Percentiles rank a stretch among this genome's conserved stretches.
Evolutionary conservation across 2,888 invertebrate species (phyloP).

Genomic region (Drosophila cyrtoloma): DNA sequence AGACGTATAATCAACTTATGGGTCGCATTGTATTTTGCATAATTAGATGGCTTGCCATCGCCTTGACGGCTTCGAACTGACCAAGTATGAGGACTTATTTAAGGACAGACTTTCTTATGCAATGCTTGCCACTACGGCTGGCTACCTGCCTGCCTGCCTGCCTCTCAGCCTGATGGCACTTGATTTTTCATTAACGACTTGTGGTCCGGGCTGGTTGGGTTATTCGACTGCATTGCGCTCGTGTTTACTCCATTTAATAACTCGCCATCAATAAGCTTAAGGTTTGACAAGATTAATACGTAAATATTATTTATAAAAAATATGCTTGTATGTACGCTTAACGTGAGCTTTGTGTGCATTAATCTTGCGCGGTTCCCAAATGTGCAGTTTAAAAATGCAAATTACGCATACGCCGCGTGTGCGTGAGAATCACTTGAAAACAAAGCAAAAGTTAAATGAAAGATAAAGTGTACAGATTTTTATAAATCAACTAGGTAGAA

Average conservation of each 20-base stretch:
- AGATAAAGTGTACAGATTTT: background rate
- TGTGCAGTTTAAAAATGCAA: constrained; percentile 39
- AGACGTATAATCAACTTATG: constrained; percentile 79
- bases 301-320: constrained; percentile 30
- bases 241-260: constrained; percentile 65
- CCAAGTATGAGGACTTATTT: constrained; percentile 51
- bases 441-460: constrained; percentile 1
- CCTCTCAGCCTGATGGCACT: constrained; percentile 35
- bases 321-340: constrained; percentile 10
- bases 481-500: background rate
- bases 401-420: constrained; percentile 60
- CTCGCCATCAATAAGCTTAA: constrained; percentile 56
- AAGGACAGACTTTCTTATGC: constrained; percentile 37
- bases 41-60: constrained; percentile 68
- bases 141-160: constrained; percentile 24
- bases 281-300: constrained; percentile 51
- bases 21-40: constrained; percentile 68
- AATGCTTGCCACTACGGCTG: constrained; percentile 15
- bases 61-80: constrained; percentile 52
- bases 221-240: constrained; percentile 24
- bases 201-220: constrained; percentile 37
- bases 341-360: constrained; percentile 46
- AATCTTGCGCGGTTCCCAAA: constrained; percentile 52
- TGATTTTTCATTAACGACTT: constrained; percentile 73
- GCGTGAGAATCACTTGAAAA: background rate